Evolutionary conservation across 1,140 invertebrate genomes (phyloP).

Genomic region (Cyclina sinensis): DNA sequence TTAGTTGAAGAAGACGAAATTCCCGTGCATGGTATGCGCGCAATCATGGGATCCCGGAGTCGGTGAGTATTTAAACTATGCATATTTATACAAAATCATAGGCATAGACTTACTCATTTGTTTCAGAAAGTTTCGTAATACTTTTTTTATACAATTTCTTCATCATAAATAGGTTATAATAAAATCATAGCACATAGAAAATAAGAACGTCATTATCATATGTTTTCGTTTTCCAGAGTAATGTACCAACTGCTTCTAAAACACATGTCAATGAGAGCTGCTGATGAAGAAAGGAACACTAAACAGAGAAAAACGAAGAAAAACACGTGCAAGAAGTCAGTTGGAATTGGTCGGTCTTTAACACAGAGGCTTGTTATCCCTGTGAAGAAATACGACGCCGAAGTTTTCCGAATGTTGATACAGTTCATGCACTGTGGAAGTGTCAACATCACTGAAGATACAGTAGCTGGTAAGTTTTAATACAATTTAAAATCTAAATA

Average conservation of each 20-base stretch:
- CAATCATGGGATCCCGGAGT: constrained; percentile 94
- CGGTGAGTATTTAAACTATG: constrained; percentile 88
- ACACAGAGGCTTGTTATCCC: constrained; percentile 44
- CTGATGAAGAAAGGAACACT: background rate
- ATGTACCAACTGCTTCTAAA: background rate
- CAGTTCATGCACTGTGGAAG: constrained; percentile 57
- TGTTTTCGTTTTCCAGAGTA: background rate
- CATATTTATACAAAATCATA: no score
- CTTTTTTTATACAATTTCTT: no score
- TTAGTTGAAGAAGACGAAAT: constrained; percentile 97
- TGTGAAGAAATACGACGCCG: constrained; percentile 44
- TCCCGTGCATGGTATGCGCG: constrained; percentile 97
- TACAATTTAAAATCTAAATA: no score
- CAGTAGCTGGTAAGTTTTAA: constrained; percentile 29
- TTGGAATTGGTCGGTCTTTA: constrained; percentile 21
- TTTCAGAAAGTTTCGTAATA: no score
- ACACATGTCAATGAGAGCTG: background rate
- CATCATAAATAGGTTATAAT: no score
- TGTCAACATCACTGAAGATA: constrained; percentile 51
- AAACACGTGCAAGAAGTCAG: background rate
- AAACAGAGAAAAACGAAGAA: constrained; percentile 24
- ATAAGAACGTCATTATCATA: background rate
- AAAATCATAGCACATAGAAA: no score
- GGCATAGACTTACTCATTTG: no score
- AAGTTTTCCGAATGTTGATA: constrained; percentile 41